A percentile compares a stretch with the other conserved stretches of the same genome.
Evolutionary conservation across 1,140 invertebrate species (phyloP).

Genomic region (Nomia melanderi): DNA sequence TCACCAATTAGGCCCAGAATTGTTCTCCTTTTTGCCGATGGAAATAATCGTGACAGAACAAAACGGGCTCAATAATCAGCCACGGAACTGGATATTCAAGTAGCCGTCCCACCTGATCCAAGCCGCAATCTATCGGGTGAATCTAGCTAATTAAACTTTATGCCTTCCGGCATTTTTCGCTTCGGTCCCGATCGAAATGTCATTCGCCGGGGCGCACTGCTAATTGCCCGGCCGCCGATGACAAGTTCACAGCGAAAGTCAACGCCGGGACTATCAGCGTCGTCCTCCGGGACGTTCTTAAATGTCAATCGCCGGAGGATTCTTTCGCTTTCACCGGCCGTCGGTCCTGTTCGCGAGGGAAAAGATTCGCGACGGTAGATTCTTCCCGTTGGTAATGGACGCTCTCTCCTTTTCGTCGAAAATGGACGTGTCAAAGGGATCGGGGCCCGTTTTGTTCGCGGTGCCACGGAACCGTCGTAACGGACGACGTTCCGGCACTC

Average conservation of each 20-base stretch:
- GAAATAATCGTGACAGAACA: conserved; percentile 12
- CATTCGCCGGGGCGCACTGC: conserved; percentile 11
- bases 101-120: not conserved
- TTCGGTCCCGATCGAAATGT: conserved; percentile 48
- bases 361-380: not conserved
- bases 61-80: not conserved
- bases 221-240: conserved; percentile 45
- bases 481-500: conserved; percentile 50
- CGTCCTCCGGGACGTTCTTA: not conserved
- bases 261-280: conserved; percentile 2
- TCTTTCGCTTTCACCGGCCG: conserved; percentile 24
- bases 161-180: conserved; percentile 8
- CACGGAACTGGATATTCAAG: conserved; percentile 20
- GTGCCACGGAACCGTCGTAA: conserved; percentile 37
- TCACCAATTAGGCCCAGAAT: conserved; percentile 33
- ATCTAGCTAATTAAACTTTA: conserved; percentile 30
- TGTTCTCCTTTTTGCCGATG: not conserved
- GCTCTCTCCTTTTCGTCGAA: conserved; percentile 13
- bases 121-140: not conserved
- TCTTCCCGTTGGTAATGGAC: conserved; percentile 22
- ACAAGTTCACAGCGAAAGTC: conserved; percentile 34
- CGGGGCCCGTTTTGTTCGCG: conserved; percentile 42
- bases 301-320: conserved; percentile 27
- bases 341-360: not conserved
- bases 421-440: conserved; percentile 44